A percentile compares a stretch with the other conserved stretches of the same genome.
phyloP scores from a whole-genome alignment of 2,888 invertebrate genomes.

The Cerastoderma edule region DNA sequence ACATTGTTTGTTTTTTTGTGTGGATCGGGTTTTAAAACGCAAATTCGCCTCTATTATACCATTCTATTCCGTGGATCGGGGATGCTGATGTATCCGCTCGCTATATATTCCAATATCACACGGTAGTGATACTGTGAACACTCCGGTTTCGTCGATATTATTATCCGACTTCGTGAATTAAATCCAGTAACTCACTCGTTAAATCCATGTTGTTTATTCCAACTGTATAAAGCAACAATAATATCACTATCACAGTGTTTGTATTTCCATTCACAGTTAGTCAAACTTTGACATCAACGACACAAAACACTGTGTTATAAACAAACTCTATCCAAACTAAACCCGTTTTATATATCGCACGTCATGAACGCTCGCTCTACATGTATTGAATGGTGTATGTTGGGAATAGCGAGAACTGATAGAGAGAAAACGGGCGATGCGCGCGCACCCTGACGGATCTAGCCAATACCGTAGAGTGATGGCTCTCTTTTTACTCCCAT shows the following conservation, averaged over 20 bases:
- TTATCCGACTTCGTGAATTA: constrained; percentile 11
- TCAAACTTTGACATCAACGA: too few relatives aligned
- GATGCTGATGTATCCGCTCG: constrained; percentile 9
- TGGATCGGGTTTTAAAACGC: too few relatives aligned
- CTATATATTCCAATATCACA: constrained; percentile 19
- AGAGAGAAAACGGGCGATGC: constrained; percentile 8
- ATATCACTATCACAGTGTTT: too few relatives aligned
- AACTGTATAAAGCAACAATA: too few relatives aligned
- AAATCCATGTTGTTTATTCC: constrained; percentile 19
- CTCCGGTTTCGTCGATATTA: too few relatives aligned
- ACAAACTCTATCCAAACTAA: constrained; percentile 3
- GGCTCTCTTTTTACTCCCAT: too few relatives aligned
- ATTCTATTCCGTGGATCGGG: constrained; percentile 13
- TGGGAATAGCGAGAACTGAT: neutral
- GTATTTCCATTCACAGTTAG: too few relatives aligned
- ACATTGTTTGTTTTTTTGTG: neutral
- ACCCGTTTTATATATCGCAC: neutral
- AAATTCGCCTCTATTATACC: neutral
- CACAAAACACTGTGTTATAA: constrained; percentile 5
- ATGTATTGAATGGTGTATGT: constrained; percentile 17
- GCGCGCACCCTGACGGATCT: constrained; percentile 21
- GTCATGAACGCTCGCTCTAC: constrained; percentile 2
- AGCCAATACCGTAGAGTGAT: too few relatives aligned
- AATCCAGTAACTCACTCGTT: constrained; percentile 1
- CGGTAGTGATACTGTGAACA: too few relatives aligned